Conservation (phyloP, 2,113 vertebrate species). For the Chamaea fasciata region DNA sequence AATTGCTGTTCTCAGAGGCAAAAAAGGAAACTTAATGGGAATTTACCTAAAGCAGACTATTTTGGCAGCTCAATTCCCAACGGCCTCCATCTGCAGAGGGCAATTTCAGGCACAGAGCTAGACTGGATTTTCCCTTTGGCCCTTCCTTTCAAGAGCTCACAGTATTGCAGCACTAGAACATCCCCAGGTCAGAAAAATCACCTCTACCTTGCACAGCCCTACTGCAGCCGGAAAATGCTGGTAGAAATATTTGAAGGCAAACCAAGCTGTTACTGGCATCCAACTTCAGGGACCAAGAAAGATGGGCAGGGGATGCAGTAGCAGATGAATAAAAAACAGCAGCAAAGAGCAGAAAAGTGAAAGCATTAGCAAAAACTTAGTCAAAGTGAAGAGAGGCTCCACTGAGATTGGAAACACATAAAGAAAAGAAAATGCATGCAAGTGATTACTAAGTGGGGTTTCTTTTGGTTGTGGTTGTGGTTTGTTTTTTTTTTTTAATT, state of each 20-base stretch:
- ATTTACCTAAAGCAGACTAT: background rate
- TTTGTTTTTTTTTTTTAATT: background rate
- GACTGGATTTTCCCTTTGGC: background rate
- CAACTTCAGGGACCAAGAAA: background rate
- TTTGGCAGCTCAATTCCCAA: background rate
- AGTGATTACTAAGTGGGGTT: background rate
- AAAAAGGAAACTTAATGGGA: background rate
- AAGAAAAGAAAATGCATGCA: background rate
- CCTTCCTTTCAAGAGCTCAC: background rate
- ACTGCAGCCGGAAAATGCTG: background rate
- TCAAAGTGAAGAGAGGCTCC: background rate
- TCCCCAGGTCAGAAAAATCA: background rate
- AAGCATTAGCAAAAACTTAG: background rate
- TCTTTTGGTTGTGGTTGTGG: background rate
- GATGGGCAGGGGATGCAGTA: background rate
- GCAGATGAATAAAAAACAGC: background rate
- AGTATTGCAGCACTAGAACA: background rate
- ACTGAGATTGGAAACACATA: background rate
- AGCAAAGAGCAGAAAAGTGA: background rate
- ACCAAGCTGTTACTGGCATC: background rate
- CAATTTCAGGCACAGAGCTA: background rate
- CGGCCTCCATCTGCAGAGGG: background rate
- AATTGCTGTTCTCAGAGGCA: background rate
- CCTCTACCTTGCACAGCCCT: background rate
- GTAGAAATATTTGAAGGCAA: background rate